Evolutionary conservation across 2,113 vertebrate genomes (phyloP).

Genomic region (Sphyrna mokarran): DNA sequence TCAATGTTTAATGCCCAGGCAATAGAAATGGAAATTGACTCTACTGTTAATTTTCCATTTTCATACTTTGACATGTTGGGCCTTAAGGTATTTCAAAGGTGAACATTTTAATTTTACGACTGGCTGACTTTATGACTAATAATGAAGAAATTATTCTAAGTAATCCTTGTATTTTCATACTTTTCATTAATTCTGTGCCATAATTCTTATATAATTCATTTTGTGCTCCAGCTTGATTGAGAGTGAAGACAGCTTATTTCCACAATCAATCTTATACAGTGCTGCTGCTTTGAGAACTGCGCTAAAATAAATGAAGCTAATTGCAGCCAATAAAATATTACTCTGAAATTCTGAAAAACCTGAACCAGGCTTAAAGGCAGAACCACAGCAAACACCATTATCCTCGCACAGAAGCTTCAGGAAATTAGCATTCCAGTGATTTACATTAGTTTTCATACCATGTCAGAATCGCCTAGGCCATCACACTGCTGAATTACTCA

Average conservation of each 20-base stretch:
- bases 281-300: background rate
- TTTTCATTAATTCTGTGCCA: background rate
- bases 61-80: background rate
- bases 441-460: background rate
- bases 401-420: background rate
- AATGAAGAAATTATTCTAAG: background rate
- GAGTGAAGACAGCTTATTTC: too few relatives aligned
- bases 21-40: background rate
- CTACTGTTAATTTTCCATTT: background rate
- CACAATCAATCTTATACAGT: background rate
- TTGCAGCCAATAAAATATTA: background rate
- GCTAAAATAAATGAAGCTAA: background rate
- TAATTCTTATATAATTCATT: background rate
- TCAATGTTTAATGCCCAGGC: background rate
- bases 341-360: background rate
- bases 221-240: background rate
- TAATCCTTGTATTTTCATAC: background rate
- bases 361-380: background rate
- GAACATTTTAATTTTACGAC: background rate
- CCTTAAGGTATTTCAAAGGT: background rate
- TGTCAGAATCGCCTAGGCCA: background rate
- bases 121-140: background rate
- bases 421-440: background rate
- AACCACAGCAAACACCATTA: background rate
- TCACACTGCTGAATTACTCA: background rate